Base-by-base conservation (phyloP, 2,888 invertebrate genomes). In the Scaptomyza reducta region DNA sequence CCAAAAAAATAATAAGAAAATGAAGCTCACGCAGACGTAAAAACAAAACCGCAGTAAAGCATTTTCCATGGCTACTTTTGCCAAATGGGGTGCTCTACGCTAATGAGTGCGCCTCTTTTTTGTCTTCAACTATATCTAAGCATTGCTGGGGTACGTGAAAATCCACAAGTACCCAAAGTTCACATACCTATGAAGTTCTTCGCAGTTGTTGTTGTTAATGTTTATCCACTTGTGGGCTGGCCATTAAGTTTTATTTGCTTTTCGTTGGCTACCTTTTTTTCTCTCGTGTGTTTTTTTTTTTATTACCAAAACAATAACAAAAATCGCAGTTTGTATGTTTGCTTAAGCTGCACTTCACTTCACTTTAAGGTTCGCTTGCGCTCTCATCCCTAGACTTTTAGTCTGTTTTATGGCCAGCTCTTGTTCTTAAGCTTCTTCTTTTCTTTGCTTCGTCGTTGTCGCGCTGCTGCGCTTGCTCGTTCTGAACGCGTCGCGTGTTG, bases 401-500 rank as follows among this genome's bases (percentile, higher is more conserved):
- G 10, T 18, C 18, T 16, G n/a, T 46, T 57, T 62, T 63, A 63
- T 70, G 63, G 18, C 9, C 51, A 50, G 33, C 46, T 53, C 44
- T 35, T 27, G 18, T 38, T 22, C 25, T 50, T 25, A 45, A 55
- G 33, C 11, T 33, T 42, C 33, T 44, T 51, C 45, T 35, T 41
- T 35, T 38, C 40, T 40, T 40, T 40, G 16, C 53, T 56, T 46
- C 22, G 27, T 62, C 16, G 16, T 54, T 46, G 29, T 29, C 42
- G 51, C 51, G 44, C 11, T 57, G 14, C 22, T 55, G 45, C 31
- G 61, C 6, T 45, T 38, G 38, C 14, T 57, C 67, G 87, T 84
- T 84, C 85, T 87, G 77, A 78, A 84, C 84, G 88, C 88, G 84
- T 74, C 84, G 84, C 84, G 84, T 84, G 88, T 74, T 78, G 71